phyloP scores from a whole-genome alignment of 2,113 vertebrate species.

The Uria lomvia region DNA sequence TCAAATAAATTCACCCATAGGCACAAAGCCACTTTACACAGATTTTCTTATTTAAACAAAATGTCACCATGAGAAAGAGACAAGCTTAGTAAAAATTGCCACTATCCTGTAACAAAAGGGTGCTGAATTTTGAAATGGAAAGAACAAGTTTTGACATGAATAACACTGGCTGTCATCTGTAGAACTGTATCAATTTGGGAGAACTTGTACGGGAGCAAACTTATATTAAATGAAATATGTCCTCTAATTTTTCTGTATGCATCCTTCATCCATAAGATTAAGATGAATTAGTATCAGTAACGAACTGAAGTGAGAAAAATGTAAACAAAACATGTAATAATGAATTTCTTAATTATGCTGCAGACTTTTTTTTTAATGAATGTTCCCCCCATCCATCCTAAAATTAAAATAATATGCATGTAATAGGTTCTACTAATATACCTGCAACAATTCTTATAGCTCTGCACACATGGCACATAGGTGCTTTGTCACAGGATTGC shows the following conservation, averaged over 20 bases:
- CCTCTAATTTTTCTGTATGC: background rate
- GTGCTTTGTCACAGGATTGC: background rate
- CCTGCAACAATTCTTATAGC: background rate
- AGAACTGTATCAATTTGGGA: background rate
- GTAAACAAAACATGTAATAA: background rate
- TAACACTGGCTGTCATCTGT: background rate
- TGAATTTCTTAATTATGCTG: background rate
- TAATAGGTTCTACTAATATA: background rate
- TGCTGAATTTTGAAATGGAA: background rate
- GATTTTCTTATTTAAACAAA: slow-evolving; percentile 70
- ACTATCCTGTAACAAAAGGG: background rate
- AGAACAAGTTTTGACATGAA: background rate
- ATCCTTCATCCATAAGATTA: background rate
- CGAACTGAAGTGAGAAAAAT: background rate
- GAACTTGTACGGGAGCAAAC: background rate
- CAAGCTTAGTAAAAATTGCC: background rate
- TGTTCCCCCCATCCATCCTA: background rate
- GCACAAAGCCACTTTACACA: slow-evolving; percentile 56
- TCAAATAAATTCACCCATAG: slow-evolving; percentile 65
- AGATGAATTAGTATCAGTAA: background rate
- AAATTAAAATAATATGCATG: background rate
- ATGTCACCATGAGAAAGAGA: slow-evolving; percentile 42
- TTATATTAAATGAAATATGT: background rate
- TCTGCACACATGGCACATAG: background rate
- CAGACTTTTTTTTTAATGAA: background rate